phyloP scores from a whole-genome alignment of 1,140 invertebrate species.

The Zaprionus nigranus region DNA sequence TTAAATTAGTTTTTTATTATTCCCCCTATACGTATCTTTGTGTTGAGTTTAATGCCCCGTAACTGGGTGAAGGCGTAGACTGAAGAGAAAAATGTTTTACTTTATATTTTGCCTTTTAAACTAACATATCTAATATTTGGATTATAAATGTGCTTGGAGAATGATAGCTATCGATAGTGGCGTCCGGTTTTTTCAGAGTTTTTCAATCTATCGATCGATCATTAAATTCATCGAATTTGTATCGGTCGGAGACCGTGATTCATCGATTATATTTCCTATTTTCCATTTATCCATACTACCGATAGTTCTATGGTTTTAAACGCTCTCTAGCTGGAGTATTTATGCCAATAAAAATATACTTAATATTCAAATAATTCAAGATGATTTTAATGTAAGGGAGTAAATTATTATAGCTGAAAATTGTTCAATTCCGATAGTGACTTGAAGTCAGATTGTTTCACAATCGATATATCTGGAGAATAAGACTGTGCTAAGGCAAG shows the following conservation, averaged over 20 bases:
- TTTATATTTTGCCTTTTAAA: neutral
- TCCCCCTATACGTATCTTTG: slow-evolving; percentile 30
- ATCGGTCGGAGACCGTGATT: no score
- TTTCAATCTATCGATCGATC: no score
- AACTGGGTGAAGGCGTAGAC: neutral
- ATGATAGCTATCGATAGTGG: no score
- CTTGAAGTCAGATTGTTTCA: neutral
- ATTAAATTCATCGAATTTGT: no score
- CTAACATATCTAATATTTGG: neutral
- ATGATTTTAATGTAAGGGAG: no score
- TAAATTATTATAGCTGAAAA: neutral
- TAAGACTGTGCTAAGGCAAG: neutral
- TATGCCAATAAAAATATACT: no score
- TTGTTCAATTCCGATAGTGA: neutral
- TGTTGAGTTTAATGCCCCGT: slow-evolving; percentile 26
- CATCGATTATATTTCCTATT: no score
- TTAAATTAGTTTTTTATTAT: slow-evolving; percentile 62
- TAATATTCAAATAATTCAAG: no score
- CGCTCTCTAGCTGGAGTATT: no score
- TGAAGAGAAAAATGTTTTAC: neutral
- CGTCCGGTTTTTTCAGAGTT: no score
- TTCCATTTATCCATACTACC: no score
- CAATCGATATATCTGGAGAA: neutral
- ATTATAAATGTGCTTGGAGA: neutral
- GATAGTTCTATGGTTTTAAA: no score